Evolutionary conservation across 2,113 vertebrate genomes (phyloP), one percentile per base, ranked within the genome.

Genomic region (Ptyas mucosa): DNA sequence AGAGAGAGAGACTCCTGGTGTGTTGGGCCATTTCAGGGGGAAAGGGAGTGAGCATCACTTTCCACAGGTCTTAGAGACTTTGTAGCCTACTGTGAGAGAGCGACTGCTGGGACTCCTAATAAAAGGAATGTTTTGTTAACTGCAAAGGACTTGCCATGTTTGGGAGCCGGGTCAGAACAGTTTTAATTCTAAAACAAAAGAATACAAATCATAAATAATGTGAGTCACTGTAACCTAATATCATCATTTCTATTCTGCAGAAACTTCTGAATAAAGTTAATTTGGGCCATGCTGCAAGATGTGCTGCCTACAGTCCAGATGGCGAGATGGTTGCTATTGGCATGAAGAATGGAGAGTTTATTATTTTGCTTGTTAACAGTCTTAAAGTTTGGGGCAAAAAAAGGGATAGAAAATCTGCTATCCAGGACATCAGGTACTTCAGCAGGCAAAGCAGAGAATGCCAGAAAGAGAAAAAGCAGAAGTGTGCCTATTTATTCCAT

Each of bases 381-480:
- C 98, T 99, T 53, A 99, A 98, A 54, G 98, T 99, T 1, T 99
- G 99, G 99, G 99, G 99, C 89, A 99, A 99, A 95, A 99, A 99
- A 94, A 95, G 99, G 54, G 99, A 99, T 96, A 98, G 99, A 94
- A 99, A 98, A n/a, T 98, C 98, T 11, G 97, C 98, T n/a, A 98
- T 99, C 91, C 98, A 99, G 97, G 99, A 99, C 91, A 98, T 99
- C 92, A 98, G 99, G 99, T 99, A 95, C 0, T 90, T 18, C 8
- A 24, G 1, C 26, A 53, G 9, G 21, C 58, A 61, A 46, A 18
- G 7, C 24, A 58, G n/a, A 90, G 26, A 39, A 21, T 87, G 54
- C 46, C 0, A 43, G 54, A 86, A 49, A 58, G 2, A 52, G 46
- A 39, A 9, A 81, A 39, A 81, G 46, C 26, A 23, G 43, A 34